A percentile compares a stretch with the other conserved stretches of the same genome.
Evolutionary conservation across 1,140 invertebrate genomes (phyloP).

Genomic region (Globodera rostochiensis): DNA sequence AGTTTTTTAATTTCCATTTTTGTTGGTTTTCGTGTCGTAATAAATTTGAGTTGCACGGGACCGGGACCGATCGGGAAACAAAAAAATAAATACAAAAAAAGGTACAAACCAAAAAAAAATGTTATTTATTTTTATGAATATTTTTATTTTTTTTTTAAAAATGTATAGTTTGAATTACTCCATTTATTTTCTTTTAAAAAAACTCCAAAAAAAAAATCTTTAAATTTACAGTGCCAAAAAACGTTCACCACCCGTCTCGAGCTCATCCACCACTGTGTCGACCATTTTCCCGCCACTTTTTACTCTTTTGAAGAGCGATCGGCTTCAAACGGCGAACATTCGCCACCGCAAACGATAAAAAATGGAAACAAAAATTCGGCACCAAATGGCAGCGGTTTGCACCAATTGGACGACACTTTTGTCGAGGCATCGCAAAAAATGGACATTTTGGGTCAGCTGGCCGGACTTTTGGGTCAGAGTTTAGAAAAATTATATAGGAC

Average conservation of each 20-base stretch:
- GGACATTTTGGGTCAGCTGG: not conserved
- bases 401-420: not conserved
- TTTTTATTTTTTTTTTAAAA: not conserved
- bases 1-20: not conserved
- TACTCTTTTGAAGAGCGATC: constrained; percentile 49
- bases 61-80: too few species aligned
- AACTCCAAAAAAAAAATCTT: not conserved
- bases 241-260: constrained; percentile 48
- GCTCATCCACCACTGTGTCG: constrained; percentile 55
- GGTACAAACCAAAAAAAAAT: too few species aligned
- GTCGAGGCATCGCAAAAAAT: not conserved
- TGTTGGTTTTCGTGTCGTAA: not conserved
- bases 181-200: not conserved
- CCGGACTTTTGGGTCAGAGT: not conserved
- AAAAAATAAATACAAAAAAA: too few species aligned
- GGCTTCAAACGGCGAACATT: not conserved
- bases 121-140: not conserved
- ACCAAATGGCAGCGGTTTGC: not conserved
- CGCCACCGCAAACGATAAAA: not conserved
- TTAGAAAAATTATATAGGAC: not conserved
- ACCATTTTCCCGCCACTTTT: constrained; percentile 56
- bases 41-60: too few species aligned
- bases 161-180: too few species aligned
- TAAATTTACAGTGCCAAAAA: constrained; percentile 31
- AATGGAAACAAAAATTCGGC: not conserved